Percentiles rank a stretch among this genome's conserved stretches.
Evolutionary conservation across 2,113 vertebrate species (phyloP).

Genomic region (Bubalus kerabau): DNA sequence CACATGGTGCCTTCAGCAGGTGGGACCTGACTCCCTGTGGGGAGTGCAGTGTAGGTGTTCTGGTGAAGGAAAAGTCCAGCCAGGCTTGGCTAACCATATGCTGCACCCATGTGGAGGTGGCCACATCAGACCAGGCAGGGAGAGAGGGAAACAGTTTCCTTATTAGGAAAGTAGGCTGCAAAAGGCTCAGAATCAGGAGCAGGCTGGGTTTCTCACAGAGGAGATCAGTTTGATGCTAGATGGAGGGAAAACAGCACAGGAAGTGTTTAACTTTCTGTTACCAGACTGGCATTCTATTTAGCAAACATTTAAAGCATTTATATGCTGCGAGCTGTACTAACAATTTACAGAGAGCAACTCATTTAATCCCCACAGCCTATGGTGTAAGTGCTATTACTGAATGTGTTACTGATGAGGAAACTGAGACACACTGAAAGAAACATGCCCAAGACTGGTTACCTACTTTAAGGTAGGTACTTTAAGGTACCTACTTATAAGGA

Average conservation of each 20-base stretch:
- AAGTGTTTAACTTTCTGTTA: background rate
- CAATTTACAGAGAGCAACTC: background rate
- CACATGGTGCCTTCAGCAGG: background rate
- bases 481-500: background rate
- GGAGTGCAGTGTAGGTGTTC: background rate
- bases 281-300: background rate
- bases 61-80: background rate
- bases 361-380: background rate
- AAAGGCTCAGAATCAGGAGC: background rate
- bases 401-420: background rate
- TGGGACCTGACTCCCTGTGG: background rate
- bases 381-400: background rate
- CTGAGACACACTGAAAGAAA: background rate
- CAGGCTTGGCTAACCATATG: background rate
- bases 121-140: background rate
- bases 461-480: background rate
- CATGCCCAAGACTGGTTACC: background rate
- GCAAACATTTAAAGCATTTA: background rate
- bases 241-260: background rate
- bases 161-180: background rate
- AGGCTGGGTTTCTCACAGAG: background rate
- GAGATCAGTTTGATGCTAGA: background rate
- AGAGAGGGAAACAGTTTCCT: background rate
- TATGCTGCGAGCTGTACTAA: background rate
- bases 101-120: background rate